phyloP scores from a whole-genome alignment of 2,888 invertebrate species.

The Tigriopus californicus region DNA sequence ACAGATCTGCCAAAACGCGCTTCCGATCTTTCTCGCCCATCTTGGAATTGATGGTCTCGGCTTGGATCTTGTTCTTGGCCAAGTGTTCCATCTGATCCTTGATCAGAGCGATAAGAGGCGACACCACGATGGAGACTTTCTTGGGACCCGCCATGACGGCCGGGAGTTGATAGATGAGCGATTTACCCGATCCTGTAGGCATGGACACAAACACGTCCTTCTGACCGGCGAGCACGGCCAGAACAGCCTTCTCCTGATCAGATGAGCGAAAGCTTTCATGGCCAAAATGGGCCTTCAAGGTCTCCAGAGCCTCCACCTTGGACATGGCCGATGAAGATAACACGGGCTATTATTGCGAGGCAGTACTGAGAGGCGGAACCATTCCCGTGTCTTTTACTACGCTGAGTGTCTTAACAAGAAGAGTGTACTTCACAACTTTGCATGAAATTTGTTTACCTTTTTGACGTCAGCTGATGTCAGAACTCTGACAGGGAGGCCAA shows the following conservation, averaged over 20 bases:
- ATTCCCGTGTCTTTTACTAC: too few relatives aligned
- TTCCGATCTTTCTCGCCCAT: conserved; percentile 52
- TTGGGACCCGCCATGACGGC: conserved; percentile 52
- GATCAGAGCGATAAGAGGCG: conserved; percentile 85
- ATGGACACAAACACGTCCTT: conserved; percentile 87
- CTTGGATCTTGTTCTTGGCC: conserved; percentile 49
- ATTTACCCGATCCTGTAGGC: conserved; percentile 98
- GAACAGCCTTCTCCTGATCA: conserved; percentile 1
- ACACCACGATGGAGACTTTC: conserved; percentile 78
- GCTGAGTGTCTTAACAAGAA: too few relatives aligned
- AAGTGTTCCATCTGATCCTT: conserved; percentile 89
- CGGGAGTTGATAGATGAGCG: conserved; percentile 88
- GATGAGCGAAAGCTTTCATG: conserved; percentile 2
- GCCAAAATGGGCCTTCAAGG: neutral
- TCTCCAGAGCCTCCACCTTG: neutral
- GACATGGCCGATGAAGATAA: too few relatives aligned
- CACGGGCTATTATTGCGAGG: too few relatives aligned
- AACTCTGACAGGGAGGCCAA: too few relatives aligned
- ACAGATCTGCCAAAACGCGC: conserved; percentile 55
- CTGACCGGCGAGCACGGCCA: conserved; percentile 37
- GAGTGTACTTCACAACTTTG: too few relatives aligned
- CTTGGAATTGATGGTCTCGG: conserved; percentile 80
- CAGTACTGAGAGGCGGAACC: too few relatives aligned
- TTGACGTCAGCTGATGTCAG: too few relatives aligned
- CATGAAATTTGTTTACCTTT: too few relatives aligned